Evolutionary conservation across 1,140 invertebrate genomes (phyloP), one percentile per base, ranked within the genome.

Genomic region (Nebria ingens): DNA sequence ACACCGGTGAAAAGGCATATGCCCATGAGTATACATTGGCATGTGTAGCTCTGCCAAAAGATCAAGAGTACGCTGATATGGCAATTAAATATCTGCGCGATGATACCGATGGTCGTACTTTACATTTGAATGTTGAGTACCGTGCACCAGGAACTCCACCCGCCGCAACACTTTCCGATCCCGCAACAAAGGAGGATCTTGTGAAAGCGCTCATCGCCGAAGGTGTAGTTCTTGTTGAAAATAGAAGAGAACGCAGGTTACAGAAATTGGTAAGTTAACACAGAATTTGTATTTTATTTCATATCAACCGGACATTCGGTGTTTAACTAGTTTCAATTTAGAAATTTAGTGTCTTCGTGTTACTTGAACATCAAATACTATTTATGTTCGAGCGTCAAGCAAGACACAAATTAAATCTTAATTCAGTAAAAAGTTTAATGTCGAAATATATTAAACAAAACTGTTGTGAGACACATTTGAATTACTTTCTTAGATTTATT

Each of bases 21-120:
- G 96, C 94, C 0, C 81, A 80, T 15, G 91, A 97, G 68, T 97
- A 93, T 68, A 72, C 73, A 2, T 71, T 98, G 34, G 92, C 93
- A 3, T 87, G 89, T 65, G 81, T 94, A 17, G 74, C 78, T 59
- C 79, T 94, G 64, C 91, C 93, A 1, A 77, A 82, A 56, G 93
- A 97, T 73, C 84, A 84, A 51, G 93, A 96, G 56, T 85, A 89
- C 64, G 79, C 80, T 57, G 78, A 83, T 22, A 80, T 87, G 62
- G 89, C 91, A 0, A 71, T 91, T 2, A 79, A 83, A 56, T 78
- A 76, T n/a, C 76, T 93, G 53, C 75, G 78, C 55, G 76, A 84
- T 59, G 84, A 86, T 50, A 74, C 82, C 38, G 75, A 73, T 62
- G 80, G 84, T 61, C 81, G 81, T 21, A 13, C 82, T 54, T 72